Evolutionary conservation across 2,797 vertebrate species (phyloP).

Genomic region (Carduelis carduelis): DNA sequence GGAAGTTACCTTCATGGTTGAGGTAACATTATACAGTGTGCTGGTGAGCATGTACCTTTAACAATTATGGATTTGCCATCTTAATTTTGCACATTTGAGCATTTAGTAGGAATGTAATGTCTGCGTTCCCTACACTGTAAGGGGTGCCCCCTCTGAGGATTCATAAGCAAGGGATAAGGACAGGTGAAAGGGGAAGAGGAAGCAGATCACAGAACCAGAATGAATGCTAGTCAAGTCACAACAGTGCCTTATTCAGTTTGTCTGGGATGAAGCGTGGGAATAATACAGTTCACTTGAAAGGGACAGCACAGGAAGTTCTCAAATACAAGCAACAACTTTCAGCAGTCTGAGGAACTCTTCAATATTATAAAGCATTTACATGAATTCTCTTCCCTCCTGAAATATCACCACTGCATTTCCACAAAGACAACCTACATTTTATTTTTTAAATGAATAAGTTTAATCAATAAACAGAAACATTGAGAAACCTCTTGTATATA

Average conservation of each 20-base stretch:
- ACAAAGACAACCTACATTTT: not conserved
- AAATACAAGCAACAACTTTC: not conserved
- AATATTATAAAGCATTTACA: not conserved
- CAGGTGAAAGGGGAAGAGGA: not conserved
- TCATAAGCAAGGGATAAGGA: not conserved
- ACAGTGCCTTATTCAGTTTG: not conserved
- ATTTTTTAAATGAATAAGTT: not conserved
- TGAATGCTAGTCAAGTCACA: not conserved
- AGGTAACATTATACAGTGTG: not conserved
- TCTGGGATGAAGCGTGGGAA: not conserved
- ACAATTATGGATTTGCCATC: not conserved
- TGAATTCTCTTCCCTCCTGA: not conserved
- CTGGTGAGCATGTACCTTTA: not conserved
- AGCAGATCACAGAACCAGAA: not conserved
- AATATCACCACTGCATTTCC: not conserved
- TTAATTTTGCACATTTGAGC: not conserved
- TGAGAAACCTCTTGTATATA: not conserved
- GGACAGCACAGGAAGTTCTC: not conserved
- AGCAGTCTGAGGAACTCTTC: not conserved
- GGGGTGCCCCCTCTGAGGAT: not conserved
- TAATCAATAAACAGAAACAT: not conserved
- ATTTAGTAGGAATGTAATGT: not conserved
- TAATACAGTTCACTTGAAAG: not conserved
- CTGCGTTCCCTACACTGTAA: fast-evolving
- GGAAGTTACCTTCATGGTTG: constrained; percentile 12